phyloP scores from a whole-genome alignment of 2,888 invertebrate genomes.

The Leptopilina syphax region DNA sequence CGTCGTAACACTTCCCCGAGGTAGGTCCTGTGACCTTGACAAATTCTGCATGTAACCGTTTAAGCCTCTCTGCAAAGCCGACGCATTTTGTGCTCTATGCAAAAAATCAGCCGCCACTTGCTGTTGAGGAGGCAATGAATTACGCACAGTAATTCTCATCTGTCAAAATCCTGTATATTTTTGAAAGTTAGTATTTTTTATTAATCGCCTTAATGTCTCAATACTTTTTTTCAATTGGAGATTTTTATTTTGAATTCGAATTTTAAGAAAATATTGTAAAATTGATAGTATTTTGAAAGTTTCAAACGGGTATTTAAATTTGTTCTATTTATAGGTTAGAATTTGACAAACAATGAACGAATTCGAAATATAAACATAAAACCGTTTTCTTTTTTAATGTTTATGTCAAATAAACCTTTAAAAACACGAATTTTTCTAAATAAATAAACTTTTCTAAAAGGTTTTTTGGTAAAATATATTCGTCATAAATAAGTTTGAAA shows the following conservation, averaged over 20 bases:
- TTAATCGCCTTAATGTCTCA: not conserved
- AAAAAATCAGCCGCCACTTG: conserved; percentile 21
- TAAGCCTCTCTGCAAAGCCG: conserved; percentile 28
- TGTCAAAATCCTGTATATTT: conserved; percentile 14
- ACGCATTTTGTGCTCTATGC: conserved; percentile 12
- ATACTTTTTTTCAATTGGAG: not conserved
- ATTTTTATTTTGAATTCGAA: too few species aligned
- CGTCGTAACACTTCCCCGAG: conserved; percentile 24
- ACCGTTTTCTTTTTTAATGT: too few species aligned
- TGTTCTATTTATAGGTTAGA: not conserved
- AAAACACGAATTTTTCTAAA: not conserved
- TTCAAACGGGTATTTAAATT: too few species aligned
- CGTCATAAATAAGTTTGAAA: too few species aligned
- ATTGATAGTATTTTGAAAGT: too few species aligned
- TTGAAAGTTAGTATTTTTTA: not conserved
- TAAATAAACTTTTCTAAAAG: too few species aligned
- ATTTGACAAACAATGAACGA: too few species aligned
- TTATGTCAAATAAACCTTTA: too few species aligned
- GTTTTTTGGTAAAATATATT: too few species aligned
- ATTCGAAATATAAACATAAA: too few species aligned
- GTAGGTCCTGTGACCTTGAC: conserved; percentile 23
- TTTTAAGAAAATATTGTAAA: too few species aligned
- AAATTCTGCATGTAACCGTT: conserved; percentile 27
- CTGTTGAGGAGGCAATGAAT: not conserved
- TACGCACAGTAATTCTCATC: conserved; percentile 32